A percentile compares a stretch with the other conserved stretches of the same genome.
phyloP scores from a whole-genome alignment of 2,797 vertebrate species.

The Scolopax rusticola region DNA sequence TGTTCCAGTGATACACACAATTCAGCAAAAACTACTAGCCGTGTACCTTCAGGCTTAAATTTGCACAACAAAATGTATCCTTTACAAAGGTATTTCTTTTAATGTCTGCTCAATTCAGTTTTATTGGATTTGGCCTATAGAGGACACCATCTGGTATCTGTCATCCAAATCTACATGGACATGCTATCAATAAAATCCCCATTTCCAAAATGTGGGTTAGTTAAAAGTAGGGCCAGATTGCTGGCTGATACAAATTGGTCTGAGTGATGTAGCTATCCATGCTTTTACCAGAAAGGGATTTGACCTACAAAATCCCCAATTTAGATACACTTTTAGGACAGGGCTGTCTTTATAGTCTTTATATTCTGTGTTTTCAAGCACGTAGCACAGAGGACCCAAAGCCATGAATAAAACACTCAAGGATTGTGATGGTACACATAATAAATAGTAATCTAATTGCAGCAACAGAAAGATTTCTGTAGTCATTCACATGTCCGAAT shows the following conservation, averaged over 20 bases:
- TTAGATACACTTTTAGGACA: constrained; percentile 13
- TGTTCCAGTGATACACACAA: constrained; percentile 16
- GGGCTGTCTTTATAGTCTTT: constrained; percentile 16
- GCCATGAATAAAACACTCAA: constrained; percentile 63
- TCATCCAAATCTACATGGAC: constrained; percentile 51
- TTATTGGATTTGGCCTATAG: constrained; percentile 56
- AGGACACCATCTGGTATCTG: constrained; percentile 54
- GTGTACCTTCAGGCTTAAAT: constrained; percentile 30
- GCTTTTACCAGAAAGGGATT: constrained; percentile 41
- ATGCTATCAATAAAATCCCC: constrained; percentile 28
- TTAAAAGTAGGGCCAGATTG: constrained; percentile 13
- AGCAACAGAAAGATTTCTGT: constrained; percentile 14
- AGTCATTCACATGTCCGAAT: not conserved
- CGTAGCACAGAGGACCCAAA: not conserved
- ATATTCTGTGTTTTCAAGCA: not conserved
- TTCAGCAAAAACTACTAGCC: constrained; percentile 35
- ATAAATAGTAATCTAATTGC: constrained; percentile 47
- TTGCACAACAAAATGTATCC: constrained; percentile 15
- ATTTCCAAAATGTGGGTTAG: constrained; percentile 44
- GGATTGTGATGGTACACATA: constrained; percentile 63
- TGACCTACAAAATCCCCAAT: constrained; percentile 47
- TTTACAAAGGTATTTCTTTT: constrained; percentile 52
- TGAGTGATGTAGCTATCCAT: constrained; percentile 47
- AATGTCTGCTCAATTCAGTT: constrained; percentile 40
- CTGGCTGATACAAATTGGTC: constrained; percentile 25